Evolutionary conservation across 2,797 vertebrate genomes (phyloP).

Genomic region (Tenualosa ilisha): DNA sequence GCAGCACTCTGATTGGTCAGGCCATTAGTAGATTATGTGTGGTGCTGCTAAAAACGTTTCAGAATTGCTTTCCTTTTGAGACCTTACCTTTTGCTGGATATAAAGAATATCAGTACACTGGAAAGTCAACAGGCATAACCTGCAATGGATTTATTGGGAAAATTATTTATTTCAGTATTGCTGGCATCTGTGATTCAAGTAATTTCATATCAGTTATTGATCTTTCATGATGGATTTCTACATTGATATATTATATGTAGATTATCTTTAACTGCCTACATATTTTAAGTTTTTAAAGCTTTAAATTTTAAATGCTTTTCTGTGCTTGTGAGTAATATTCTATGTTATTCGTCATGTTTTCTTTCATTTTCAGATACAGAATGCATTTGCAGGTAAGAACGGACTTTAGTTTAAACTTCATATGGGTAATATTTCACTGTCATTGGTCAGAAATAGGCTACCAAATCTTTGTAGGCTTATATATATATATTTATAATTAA

Average conservation of each 20-base stretch:
- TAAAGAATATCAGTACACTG: not conserved
- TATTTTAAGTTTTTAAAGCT: not conserved
- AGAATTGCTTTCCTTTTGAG: constrained; percentile 55
- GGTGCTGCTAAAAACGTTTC: constrained; percentile 51
- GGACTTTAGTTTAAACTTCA: not conserved
- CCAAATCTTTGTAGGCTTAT: no score
- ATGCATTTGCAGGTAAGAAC: constrained; percentile 59
- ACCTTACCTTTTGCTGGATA: constrained; percentile 45
- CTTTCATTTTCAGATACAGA: constrained; percentile 41
- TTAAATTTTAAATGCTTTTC: not conserved
- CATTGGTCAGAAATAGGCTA: no score
- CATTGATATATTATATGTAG: not conserved
- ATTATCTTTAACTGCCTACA: not conserved
- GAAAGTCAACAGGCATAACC: constrained; percentile 41
- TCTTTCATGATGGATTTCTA: not conserved
- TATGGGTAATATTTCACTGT: not conserved
- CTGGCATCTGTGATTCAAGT: constrained; percentile 72
- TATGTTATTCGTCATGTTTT: not conserved
- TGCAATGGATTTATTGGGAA: constrained; percentile 61
- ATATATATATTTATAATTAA: no score
- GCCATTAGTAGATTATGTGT: constrained; percentile 57
- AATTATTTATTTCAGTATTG: constrained; percentile 54
- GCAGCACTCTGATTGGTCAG: constrained; percentile 71
- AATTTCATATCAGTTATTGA: constrained; percentile 35
- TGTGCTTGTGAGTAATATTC: not conserved